phyloP scores from a whole-genome alignment of 2,113 vertebrate species.

The Bothrops jararaca region DNA sequence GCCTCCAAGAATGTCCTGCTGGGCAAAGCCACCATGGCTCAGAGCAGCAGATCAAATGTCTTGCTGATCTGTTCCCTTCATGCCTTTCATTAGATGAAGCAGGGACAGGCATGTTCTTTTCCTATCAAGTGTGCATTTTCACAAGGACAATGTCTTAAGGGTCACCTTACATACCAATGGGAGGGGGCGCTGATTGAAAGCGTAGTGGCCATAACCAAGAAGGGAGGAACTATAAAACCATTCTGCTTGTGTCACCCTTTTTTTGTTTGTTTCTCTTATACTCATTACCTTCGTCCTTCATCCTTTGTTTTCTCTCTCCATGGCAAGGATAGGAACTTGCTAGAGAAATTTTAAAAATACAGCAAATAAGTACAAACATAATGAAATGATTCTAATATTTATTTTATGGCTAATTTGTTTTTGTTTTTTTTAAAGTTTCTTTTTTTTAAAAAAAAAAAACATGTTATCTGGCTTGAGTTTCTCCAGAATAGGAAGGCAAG shows the following conservation, averaged over 20 bases:
- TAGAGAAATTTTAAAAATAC: background rate
- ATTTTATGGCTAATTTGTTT: background rate
- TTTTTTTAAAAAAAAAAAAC: background rate
- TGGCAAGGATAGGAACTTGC: background rate
- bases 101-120: background rate
- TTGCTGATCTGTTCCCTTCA: background rate
- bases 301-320: background rate
- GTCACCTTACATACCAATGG: background rate
- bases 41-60: background rate
- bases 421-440: background rate
- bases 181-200: background rate
- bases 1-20: background rate
- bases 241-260: background rate
- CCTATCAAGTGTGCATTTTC: background rate
- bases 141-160: background rate
- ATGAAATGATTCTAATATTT: background rate
- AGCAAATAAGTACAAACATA: background rate
- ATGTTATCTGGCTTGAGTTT: background rate
- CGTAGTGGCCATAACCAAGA: background rate
- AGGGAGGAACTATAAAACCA: background rate
- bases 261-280: background rate
- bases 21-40: background rate
- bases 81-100: background rate
- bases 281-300: background rate
- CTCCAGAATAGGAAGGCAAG: background rate